Conservation (phyloP, 2,888 invertebrate species). For the Nomada lathburiana region DNA sequence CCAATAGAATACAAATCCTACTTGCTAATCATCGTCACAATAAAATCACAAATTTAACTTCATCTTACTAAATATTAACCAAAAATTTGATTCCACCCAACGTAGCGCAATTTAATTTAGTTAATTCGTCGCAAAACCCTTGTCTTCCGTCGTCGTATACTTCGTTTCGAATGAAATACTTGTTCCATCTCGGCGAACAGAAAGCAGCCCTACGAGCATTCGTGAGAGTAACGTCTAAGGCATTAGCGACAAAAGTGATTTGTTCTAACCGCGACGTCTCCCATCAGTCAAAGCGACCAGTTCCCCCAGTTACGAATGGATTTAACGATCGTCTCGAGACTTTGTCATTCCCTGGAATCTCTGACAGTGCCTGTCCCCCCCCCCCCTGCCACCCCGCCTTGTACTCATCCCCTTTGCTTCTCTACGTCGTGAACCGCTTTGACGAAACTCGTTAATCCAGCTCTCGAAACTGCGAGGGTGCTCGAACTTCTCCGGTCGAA, state of each 20-base stretch:
- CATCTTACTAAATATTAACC: too few relatives aligned
- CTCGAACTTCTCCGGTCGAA: conserved; percentile 71
- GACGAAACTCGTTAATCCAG: conserved; percentile 76
- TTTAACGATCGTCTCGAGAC: conserved; percentile 72
- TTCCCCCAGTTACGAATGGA: conserved; percentile 62
- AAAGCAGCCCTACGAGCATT: conserved; percentile 1
- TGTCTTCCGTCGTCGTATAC: too few relatives aligned
- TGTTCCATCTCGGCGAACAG: background rate
- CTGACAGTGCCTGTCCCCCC: conserved; percentile 47
- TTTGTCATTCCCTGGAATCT: conserved; percentile 71
- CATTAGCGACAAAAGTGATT: conserved; percentile 61
- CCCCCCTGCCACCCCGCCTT: conserved; percentile 16
- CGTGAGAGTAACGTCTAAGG: conserved; percentile 22
- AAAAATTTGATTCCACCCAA: too few relatives aligned
- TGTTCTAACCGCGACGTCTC: conserved; percentile 53
- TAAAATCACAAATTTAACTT: too few relatives aligned
- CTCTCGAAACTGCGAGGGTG: conserved; percentile 72
- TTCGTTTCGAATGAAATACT: background rate
- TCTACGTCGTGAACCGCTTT: conserved; percentile 63
- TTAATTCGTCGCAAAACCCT: too few relatives aligned
- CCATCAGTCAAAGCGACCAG: conserved; percentile 63
- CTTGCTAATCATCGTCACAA: too few relatives aligned
- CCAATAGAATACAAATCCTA: too few relatives aligned
- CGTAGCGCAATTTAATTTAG: too few relatives aligned
- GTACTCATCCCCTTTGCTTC: conserved; percentile 22